Evolutionary conservation across 2,888 invertebrate genomes (phyloP).

Genomic region (Trichopria drosophilae): DNA sequence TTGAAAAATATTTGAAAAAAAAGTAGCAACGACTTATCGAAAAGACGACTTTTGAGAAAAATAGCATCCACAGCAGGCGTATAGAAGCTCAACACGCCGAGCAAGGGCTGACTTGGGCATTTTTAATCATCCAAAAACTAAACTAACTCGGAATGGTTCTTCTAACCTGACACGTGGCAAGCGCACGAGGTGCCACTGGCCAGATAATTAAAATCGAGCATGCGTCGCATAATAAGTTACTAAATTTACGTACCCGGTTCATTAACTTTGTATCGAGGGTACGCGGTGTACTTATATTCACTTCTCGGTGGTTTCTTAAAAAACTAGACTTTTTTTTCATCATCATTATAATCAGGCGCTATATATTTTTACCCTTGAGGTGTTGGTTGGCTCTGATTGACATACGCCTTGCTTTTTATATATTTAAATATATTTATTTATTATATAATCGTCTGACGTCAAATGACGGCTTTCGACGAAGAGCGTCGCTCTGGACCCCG

Average conservation of each 20-base stretch:
- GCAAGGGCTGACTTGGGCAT: no score
- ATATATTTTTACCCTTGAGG: slow-evolving; percentile 42
- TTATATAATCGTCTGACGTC: slow-evolving; percentile 20
- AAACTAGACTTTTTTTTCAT: slow-evolving; percentile 29
- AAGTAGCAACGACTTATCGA: no score
- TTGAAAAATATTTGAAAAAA: no score
- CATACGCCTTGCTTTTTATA: slow-evolving; percentile 46
- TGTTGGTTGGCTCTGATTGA: slow-evolving; percentile 51
- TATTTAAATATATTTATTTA: slow-evolving; percentile 38
- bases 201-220: slow-evolving; percentile 52
- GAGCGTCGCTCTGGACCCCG: no score
- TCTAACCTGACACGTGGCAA: slow-evolving; percentile 48
- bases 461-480: background rate
- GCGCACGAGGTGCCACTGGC: slow-evolving; percentile 48
- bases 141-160: slow-evolving; percentile 55
- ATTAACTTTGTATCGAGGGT: slow-evolving; percentile 47
- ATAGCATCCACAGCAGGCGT: slow-evolving; percentile 24
- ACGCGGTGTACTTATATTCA: slow-evolving; percentile 40
- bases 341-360: slow-evolving; percentile 37
- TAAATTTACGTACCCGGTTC: slow-evolving; percentile 43
- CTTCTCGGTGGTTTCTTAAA: slow-evolving; percentile 40
- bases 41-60: no score
- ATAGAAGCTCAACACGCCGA: slow-evolving; percentile 11
- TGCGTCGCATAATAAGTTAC: slow-evolving; percentile 43
- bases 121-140: no score